Percentiles rank a stretch among this genome's conserved stretches.
These are phyloP conservation scores for Pyrocoelia pectoralis DNA, from an alignment of 2,888 invertebrate genomes.

Conservation along the genomic window DNA sequence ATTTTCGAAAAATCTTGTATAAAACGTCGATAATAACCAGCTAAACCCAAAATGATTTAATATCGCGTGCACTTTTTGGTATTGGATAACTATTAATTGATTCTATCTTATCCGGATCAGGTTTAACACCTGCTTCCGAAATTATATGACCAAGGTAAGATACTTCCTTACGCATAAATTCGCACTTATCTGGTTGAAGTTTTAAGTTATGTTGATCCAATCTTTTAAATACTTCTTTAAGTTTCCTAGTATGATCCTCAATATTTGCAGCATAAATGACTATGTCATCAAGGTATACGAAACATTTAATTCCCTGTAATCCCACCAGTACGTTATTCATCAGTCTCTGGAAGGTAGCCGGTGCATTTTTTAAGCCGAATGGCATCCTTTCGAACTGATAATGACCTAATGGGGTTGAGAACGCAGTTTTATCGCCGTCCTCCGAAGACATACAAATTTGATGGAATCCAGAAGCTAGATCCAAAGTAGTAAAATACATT, in stretches of 20 bases:
- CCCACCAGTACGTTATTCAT: not conserved
- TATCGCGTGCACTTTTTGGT: slow-evolving; percentile 32
- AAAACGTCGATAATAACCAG: too few species aligned
- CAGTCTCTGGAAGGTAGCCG: not conserved
- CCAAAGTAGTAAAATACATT: slow-evolving; percentile 47
- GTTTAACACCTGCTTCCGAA: slow-evolving; percentile 49
- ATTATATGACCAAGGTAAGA: slow-evolving; percentile 54
- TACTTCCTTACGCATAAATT: slow-evolving; percentile 50
- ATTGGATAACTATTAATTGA: slow-evolving; percentile 43
- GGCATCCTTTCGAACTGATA: slow-evolving; percentile 50
- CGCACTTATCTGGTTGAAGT: slow-evolving; percentile 52
- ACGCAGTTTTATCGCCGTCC: slow-evolving; percentile 48
- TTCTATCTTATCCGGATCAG: slow-evolving; percentile 48
- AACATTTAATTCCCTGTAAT: too few species aligned
- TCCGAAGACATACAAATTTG: slow-evolving; percentile 43
- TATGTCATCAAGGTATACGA: too few species aligned
- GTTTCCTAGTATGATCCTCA: too few species aligned
- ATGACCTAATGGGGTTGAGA: slow-evolving; percentile 47
- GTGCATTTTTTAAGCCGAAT: not conserved
- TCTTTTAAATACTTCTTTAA: too few species aligned
- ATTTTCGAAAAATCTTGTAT: too few species aligned
- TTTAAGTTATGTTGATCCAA: slow-evolving; percentile 22
- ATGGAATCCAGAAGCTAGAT: slow-evolving; percentile 49
- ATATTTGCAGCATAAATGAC: too few species aligned
- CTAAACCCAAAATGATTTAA: not conserved